These are phyloP conservation scores for Malaclemys terrapin DNA, from an alignment of 2,113 vertebrate genomes.

Conservation along the genomic window DNA sequence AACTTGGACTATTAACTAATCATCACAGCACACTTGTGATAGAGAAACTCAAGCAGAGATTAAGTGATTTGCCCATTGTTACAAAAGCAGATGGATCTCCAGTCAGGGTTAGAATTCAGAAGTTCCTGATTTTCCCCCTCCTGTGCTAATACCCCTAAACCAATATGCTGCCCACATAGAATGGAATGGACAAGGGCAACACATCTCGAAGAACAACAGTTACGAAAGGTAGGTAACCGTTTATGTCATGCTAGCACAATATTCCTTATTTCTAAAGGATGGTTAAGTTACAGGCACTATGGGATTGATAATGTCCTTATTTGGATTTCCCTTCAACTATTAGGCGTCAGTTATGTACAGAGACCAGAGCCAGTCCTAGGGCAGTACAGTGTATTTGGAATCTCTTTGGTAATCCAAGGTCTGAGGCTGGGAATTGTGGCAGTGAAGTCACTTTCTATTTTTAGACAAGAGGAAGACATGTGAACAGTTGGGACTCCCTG, in stretches of 20 bases:
- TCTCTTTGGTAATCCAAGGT: neutral
- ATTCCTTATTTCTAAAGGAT: too few relatives aligned
- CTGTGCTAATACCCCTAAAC: neutral
- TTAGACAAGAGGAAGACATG: neutral
- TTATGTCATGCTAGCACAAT: too few relatives aligned
- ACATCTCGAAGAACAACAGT: too few relatives aligned
- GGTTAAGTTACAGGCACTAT: neutral
- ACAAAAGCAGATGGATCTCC: neutral
- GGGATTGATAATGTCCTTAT: neutral
- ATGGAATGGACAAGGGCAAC: too few relatives aligned
- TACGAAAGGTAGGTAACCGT: too few relatives aligned
- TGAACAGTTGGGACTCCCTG: neutral
- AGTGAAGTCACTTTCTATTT: neutral
- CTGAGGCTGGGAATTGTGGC: neutral
- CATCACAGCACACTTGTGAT: neutral
- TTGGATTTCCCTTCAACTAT: neutral
- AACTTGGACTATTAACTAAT: neutral
- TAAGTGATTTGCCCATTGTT: neutral
- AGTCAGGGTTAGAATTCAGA: neutral
- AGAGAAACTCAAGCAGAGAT: neutral
- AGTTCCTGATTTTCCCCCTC: neutral
- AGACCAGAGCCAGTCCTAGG: neutral
- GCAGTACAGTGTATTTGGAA: neutral
- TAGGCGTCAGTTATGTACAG: neutral
- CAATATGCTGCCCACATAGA: neutral